Evolutionary conservation across 2,888 invertebrate genomes (phyloP).

Genomic region (Heteromurus nitidus): DNA sequence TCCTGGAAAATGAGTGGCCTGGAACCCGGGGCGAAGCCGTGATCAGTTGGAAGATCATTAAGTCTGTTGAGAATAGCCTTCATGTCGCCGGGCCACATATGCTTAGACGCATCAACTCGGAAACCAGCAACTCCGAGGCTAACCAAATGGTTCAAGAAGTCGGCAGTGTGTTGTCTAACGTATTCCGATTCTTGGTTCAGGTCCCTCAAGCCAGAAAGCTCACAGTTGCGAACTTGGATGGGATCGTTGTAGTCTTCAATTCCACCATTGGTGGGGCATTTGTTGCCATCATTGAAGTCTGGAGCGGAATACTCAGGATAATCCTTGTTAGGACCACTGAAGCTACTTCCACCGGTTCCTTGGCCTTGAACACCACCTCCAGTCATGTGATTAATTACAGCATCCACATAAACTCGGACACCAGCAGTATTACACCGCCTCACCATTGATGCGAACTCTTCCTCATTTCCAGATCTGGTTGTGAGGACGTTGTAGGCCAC

Average conservation of each 20-base stretch:
- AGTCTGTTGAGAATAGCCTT: conserved; percentile 74
- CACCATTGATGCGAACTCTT: conserved; percentile 85
- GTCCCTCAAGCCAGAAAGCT: conserved; percentile 84
- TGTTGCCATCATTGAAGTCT: conserved; percentile 75
- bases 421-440: conserved; percentile 86
- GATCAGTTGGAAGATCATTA: conserved; percentile 73
- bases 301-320: conserved; percentile 74
- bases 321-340: conserved; percentile 70
- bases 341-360: conserved; percentile 75
- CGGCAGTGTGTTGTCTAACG: conserved; percentile 82
- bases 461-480: conserved; percentile 86
- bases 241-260: conserved; percentile 75
- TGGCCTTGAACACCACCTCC: conserved; percentile 76
- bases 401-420: conserved; percentile 87
- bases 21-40: conserved; percentile 71
- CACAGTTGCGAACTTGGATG: conserved; percentile 81
- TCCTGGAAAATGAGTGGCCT: conserved; percentile 74
- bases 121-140: conserved; percentile 89
- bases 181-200: conserved; percentile 82
- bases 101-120: conserved; percentile 79
- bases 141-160: conserved; percentile 82
- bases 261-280: conserved; percentile 74
- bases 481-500: conserved; percentile 84
- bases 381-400: conserved; percentile 91
- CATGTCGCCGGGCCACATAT: conserved; percentile 78